Conservation (phyloP, 2,797 vertebrate species). For the Passerculus sandwichensis region DNA sequence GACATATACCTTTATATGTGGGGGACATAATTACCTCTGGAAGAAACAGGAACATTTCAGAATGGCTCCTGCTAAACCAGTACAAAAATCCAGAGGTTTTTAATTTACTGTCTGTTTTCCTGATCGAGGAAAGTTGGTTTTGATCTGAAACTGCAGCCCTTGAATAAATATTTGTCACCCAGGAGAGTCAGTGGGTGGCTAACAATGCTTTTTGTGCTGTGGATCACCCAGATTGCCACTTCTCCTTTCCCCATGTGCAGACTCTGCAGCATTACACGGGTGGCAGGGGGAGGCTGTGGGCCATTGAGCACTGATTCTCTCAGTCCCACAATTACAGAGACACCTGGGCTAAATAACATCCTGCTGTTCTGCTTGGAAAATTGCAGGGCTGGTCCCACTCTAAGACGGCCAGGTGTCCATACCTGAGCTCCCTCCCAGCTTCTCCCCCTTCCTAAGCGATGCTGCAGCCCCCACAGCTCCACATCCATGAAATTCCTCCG, state of each 20-base stretch:
- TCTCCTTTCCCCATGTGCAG: not conserved
- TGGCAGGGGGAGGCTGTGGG: conserved; percentile 63
- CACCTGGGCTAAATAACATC: conserved; percentile 65
- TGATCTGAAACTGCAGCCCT: not conserved
- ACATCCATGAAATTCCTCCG: not conserved
- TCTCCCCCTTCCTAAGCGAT: not conserved
- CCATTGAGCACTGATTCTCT: conserved; percentile 62
- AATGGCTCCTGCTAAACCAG: not conserved
- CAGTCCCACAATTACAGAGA: conserved; percentile 65
- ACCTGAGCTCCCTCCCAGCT: not conserved
- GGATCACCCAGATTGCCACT: not conserved
- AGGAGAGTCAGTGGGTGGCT: not conserved
- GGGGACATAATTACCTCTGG: conserved; percentile 26
- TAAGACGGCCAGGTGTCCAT: conserved; percentile 26
- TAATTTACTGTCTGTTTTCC: conserved; percentile 22
- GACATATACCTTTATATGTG: conserved; percentile 8
- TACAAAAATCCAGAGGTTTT: not conserved
- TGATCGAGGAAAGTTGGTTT: not conserved
- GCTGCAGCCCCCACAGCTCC: not conserved
- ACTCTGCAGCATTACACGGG: conserved; percentile 16
- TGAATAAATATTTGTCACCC: not conserved
- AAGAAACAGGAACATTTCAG: conserved; percentile 22
- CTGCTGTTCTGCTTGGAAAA: conserved; percentile 58
- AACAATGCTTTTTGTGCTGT: not conserved
- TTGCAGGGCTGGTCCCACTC: conserved; percentile 42